Base-by-base conservation (phyloP, 2,888 invertebrate species). In the Gymnosoma rotundatum region DNA sequence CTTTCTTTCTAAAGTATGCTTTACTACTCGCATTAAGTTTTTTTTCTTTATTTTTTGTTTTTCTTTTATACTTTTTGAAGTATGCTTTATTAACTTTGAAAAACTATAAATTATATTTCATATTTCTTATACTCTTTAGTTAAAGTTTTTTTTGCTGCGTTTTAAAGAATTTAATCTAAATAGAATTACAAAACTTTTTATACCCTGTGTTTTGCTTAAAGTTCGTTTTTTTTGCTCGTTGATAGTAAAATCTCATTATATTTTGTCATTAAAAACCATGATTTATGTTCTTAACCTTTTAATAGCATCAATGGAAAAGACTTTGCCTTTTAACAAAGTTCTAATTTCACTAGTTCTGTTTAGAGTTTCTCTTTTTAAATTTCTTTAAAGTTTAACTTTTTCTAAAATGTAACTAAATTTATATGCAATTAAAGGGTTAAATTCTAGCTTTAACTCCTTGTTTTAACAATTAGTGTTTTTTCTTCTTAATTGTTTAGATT, bases 61-160 rank as follows among this genome's bases (percentile, higher is more conserved):
- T 54, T 56, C 63, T 81, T 8, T 32, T 32, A 5, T 5, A 32
- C 2, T 4, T 32, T 32, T 32, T 32, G n/a, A 70, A 81, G 56
- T 64, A 70, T 63, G 70, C 75, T 64, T 70, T 81, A 66, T 70
- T 76, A 72, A 58, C 72, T 79, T 79, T 42, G 56, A 38, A 50
- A 75, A 81, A 75, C 48, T 70, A 76, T 76, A 70, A 76, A 81
- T 58, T 70, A 64, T 81, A 64, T 64, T 74, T 69, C 63, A 63
- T 69, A 69, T 38, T 50, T 56, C 56, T 56, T 50, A n/a, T n/a
- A 52, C 69, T 63, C 20, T 63, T 48, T 16, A 32, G 16, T 1
- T 48, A 14, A 38, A 12, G 38, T 48, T 45, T 66, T 50, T 12
- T n/a, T 70, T 56, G 14, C 63, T 32, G 20, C 20, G 48, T 67